Evolutionary conservation across 2,797 vertebrate genomes (phyloP).

Genomic region (Urosaurus nigricauda): DNA sequence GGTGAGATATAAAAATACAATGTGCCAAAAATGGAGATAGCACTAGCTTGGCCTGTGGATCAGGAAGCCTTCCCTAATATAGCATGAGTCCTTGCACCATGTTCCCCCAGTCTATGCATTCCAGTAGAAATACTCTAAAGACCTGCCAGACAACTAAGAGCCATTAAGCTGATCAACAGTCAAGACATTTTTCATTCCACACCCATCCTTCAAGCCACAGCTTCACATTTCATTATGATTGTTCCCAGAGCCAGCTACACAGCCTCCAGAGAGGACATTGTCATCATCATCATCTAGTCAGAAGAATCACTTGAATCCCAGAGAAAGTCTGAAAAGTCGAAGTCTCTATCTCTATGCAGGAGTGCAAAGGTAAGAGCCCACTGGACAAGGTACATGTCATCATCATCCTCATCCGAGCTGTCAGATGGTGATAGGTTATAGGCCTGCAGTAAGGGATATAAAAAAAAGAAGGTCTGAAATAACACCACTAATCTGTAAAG

Average conservation of each 20-base stretch:
- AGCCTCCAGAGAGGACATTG: rapidly evolving
- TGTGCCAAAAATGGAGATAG: background rate
- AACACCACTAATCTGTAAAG: background rate
- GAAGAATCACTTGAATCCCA: constrained; percentile 57
- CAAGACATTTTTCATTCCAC: background rate
- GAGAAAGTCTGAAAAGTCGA: background rate
- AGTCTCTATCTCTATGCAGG: constrained; percentile 55
- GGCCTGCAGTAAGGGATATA: constrained; percentile 40
- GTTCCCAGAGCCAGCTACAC: background rate
- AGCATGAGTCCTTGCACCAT: background rate
- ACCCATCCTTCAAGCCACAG: constrained; percentile 22
- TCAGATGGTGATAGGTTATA: constrained; percentile 59
- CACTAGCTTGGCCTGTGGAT: background rate
- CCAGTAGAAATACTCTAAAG: constrained; percentile 7
- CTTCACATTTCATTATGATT: constrained; percentile 10
- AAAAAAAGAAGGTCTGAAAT: background rate
- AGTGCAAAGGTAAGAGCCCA: constrained; percentile 79
- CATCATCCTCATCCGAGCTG: constrained; percentile 73
- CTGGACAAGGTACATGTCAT: constrained; percentile 75
- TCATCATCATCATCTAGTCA: background rate
- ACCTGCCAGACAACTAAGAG: rapidly evolving
- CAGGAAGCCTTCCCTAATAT: background rate
- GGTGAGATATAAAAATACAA: background rate
- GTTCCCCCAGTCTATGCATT: rapidly evolving
- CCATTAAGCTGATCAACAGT: background rate